Percentiles rank a stretch among this genome's conserved stretches.
phyloP scores from a whole-genome alignment of 2,797 vertebrate species.

The Hyperoplus lanceolatus region DNA sequence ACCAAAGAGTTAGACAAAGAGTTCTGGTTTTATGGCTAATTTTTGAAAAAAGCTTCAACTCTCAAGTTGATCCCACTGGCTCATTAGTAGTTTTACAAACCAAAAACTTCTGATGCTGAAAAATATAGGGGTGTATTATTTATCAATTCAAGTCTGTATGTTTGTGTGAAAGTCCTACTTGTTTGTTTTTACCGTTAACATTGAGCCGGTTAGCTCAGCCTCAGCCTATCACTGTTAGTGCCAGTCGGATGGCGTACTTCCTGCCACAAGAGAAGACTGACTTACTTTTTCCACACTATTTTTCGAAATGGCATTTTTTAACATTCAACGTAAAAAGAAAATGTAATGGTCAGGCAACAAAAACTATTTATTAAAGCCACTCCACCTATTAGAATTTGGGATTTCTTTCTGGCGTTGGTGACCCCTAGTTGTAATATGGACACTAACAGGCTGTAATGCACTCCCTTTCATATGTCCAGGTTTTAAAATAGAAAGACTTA shows the following conservation, averaged over 20 bases:
- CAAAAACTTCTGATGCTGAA: background rate
- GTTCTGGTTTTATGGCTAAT: constrained; percentile 6
- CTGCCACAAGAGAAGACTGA: constrained; percentile 15
- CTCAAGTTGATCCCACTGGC: constrained; percentile 7
- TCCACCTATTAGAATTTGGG: background rate
- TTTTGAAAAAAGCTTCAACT: constrained; percentile 16
- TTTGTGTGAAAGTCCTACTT: constrained; percentile 17
- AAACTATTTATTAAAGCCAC: background rate
- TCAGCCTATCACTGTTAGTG: constrained; percentile 47
- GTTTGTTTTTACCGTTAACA: constrained; percentile 23
- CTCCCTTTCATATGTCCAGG: background rate
- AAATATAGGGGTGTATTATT: constrained; percentile 4
- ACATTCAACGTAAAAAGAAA: background rate
- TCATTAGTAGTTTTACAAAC: constrained; percentile 3
- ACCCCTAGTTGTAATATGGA: background rate
- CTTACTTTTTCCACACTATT: constrained; percentile 5
- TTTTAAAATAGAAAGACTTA: background rate
- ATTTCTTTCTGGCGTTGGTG: background rate
- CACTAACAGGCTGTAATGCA: too few relatives aligned
- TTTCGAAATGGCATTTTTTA: background rate
- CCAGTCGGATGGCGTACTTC: constrained; percentile 21
- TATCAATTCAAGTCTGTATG: constrained; percentile 2
- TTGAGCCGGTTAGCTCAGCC: constrained; percentile 31
- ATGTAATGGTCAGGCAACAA: background rate
- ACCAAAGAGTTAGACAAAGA: constrained; percentile 4